Base-by-base conservation (phyloP, 2,113 vertebrate genomes). In the Bucco capensis region DNA sequence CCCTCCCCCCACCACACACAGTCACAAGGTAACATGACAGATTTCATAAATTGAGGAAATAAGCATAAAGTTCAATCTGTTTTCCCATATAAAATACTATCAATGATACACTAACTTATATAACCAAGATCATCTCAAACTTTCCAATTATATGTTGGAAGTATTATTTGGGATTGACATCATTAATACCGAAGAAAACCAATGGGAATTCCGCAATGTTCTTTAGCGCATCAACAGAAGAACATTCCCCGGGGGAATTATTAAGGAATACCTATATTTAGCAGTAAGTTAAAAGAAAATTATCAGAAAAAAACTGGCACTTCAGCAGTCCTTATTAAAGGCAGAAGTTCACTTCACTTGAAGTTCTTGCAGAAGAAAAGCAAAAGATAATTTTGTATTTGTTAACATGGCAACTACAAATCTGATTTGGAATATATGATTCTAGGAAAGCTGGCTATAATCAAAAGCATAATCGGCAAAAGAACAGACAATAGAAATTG, bases 111-210 rank as follows among this genome's bases (percentile, higher is more conserved):
- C 61, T 78, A 90, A 84, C 37, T 82, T 89, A 75, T 24, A 75
- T 82, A 94, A 84, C n/a, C 21, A 82, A 51, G 62, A 53, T 31
- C 3, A 5, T n/a, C 70, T 54, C 77, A 61, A 96, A 75, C 21
- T 76, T 82, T 80, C n/a, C 50, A 94, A 69, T 78, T 93, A 93
- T 28, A 67, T 28, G 19, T 79, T 64, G 44, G 70, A 92, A 86
- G 37, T 49, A 65, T 65, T 79, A 42, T 83, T 81, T 69, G 28
- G 90, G 66, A 81, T 51, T 84, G 66, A 89, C 62, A 90, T 88
- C 37, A 79, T 79, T 94, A 92, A 82, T 66, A 72, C 10, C 60
- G 58, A 87, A 31, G 66, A 93, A 90, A 94, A 90, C 65, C 75
- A 94, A 93, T 51, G n/a, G 19, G 57, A 90, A 90, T 51, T 23